Evolutionary conservation across 92 coral and sea anemone species (phyloP).

Genomic region (Parazoanthus swiftii): DNA sequence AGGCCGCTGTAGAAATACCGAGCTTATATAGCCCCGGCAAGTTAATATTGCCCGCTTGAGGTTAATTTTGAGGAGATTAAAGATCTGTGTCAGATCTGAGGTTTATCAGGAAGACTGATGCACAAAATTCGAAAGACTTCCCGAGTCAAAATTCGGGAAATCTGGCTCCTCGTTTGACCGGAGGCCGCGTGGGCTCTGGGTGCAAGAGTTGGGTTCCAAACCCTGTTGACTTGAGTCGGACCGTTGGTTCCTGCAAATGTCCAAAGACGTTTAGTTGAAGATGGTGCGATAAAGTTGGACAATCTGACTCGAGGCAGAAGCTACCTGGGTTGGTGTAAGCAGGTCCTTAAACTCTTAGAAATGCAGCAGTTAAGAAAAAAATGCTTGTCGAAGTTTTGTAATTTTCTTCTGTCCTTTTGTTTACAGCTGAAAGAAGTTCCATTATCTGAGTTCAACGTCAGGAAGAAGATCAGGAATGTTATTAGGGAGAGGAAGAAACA

Average conservation of each 20-base stretch:
- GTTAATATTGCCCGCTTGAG: too few species aligned
- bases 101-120: too few species aligned
- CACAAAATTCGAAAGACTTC: too few species aligned
- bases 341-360: background rate
- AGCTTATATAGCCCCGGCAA: too few species aligned
- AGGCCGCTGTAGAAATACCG: too few species aligned
- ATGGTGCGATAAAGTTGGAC: background rate
- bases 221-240: background rate
- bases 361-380: background rate
- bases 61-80: too few species aligned
- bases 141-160: too few species aligned
- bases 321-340: background rate
- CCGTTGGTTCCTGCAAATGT: background rate
- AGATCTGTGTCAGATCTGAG: too few species aligned
- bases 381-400: background rate
- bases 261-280: background rate
- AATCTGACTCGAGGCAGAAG: background rate
- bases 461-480: constrained; percentile 77
- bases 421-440: constrained; percentile 89
- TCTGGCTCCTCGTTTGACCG: too few species aligned
- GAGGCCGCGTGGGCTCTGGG: too few species aligned
- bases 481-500: constrained; percentile 83
- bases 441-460: constrained; percentile 78
- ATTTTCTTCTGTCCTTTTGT: background rate
- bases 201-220: background rate